A percentile compares a stretch with the other conserved stretches of the same genome.
Evolutionary conservation across 2,113 vertebrate genomes (phyloP).

Genomic region (Chascanopsetta lugubris): DNA sequence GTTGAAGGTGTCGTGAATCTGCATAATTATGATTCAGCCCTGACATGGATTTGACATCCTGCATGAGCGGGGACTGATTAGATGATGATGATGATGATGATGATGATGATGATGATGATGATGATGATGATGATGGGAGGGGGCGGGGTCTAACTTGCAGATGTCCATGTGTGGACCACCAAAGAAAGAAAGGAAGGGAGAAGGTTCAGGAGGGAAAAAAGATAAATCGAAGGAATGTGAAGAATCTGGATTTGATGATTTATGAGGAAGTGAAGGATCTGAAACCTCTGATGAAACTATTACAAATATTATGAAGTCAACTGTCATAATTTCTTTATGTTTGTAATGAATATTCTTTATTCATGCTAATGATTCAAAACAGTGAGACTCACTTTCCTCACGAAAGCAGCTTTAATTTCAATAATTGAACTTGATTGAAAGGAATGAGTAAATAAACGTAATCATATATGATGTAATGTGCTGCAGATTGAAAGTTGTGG

Average conservation of each 20-base stretch:
- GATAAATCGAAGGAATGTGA: constrained; percentile 51
- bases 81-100: constrained; percentile 47
- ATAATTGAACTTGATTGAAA: neutral
- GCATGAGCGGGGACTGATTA: constrained; percentile 70
- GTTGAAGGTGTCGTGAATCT: constrained; percentile 74
- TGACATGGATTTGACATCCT: constrained; percentile 64
- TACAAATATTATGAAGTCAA: constrained; percentile 4
- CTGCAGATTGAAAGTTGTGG: constrained; percentile 4
- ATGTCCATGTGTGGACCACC: constrained; percentile 66
- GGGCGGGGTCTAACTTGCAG: constrained; percentile 15
- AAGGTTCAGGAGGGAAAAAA: neutral
- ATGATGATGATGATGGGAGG: constrained; percentile 24
- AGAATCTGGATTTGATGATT: constrained; percentile 41
- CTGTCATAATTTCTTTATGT: neutral
- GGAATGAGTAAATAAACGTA: neutral
- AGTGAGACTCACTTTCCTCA: neutral
- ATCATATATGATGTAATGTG: constrained; percentile 15
- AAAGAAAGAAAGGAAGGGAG: constrained; percentile 30
- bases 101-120: constrained; percentile 4
- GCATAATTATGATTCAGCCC: constrained; percentile 71
- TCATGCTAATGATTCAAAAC: neutral
- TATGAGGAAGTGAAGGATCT: constrained; percentile 3
- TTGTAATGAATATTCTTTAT: neutral
- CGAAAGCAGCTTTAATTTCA: neutral
- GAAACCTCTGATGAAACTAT: constrained; percentile 1